Evolutionary conservation across 2,797 vertebrate species (phyloP).

Genomic region (Choloepus didactylus): DNA sequence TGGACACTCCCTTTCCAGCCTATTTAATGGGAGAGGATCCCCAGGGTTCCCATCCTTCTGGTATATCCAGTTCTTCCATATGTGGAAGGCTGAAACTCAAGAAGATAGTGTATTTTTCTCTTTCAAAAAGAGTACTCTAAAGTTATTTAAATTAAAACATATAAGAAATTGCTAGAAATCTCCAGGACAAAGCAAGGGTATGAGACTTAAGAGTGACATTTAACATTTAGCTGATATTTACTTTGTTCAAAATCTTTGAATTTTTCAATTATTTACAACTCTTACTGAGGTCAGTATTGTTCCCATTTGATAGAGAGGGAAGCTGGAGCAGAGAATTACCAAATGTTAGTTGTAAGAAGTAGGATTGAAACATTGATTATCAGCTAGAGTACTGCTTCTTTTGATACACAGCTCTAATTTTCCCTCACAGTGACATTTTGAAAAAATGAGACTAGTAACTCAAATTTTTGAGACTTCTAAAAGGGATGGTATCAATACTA

Average conservation of each 20-base stretch:
- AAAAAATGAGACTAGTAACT: background rate
- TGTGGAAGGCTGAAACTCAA: background rate
- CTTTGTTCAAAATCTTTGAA: constrained; percentile 12
- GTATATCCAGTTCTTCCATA: background rate
- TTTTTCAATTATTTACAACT: background rate
- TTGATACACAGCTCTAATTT: background rate
- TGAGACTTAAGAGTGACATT: constrained; percentile 55
- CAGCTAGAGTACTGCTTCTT: background rate
- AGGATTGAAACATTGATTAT: constrained; percentile 14
- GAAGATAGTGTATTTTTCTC: constrained; percentile 35
- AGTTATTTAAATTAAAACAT: constrained; percentile 51
- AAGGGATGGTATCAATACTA: constrained; percentile 24
- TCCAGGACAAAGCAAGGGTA: background rate
- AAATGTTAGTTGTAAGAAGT: background rate
- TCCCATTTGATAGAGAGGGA: background rate
- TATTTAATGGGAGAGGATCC: background rate
- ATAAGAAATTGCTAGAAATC: constrained; percentile 26
- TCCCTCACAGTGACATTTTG: constrained; percentile 8
- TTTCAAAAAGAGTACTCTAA: constrained; percentile 27
- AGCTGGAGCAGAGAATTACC: background rate
- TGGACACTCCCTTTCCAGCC: background rate
- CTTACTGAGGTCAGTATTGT: background rate
- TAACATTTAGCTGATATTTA: constrained; percentile 11
- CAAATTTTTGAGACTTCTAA: background rate
- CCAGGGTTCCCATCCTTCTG: background rate